Conservation (phyloP, 2,888 invertebrate genomes). For the Synanthedon myopaeformis region DNA sequence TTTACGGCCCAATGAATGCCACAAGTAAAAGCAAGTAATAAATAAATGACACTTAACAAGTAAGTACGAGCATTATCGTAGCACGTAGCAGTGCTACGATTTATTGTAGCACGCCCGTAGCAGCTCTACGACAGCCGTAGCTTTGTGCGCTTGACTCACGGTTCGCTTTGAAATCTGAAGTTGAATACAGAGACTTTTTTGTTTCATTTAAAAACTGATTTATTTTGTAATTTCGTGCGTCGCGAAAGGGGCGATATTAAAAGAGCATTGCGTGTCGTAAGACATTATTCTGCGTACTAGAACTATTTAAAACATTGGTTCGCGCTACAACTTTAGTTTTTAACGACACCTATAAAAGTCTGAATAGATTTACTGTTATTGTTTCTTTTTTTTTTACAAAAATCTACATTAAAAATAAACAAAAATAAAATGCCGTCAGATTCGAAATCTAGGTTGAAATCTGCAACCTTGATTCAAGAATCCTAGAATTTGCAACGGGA, state of each 20-base stretch:
- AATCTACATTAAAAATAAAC: too few relatives aligned
- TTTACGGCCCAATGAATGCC: not conserved
- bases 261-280: slow-evolving; percentile 26
- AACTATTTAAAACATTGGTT: slow-evolving; percentile 15
- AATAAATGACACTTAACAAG: not conserved
- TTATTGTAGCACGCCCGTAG: slow-evolving; percentile 27
- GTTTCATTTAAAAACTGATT: slow-evolving; percentile 16
- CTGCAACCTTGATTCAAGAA: too few relatives aligned
- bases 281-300: slow-evolving; percentile 27
- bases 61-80: slow-evolving; percentile 5
- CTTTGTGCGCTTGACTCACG: slow-evolving; percentile 24
- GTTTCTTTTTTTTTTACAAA: too few relatives aligned
- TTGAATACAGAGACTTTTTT: slow-evolving; percentile 8
- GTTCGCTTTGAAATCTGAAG: slow-evolving; percentile 13
- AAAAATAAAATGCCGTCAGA: too few relatives aligned
- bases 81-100: slow-evolving; percentile 19
- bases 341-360: not conserved
- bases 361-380: too few relatives aligned
- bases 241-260: slow-evolving; percentile 1
- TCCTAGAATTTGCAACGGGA: too few relatives aligned
- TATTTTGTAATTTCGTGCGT: slow-evolving; percentile 13
- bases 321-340: not conserved
- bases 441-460: too few relatives aligned
- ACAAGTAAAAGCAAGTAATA: not conserved
- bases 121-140: slow-evolving; percentile 20